Evolutionary conservation across 1,140 invertebrate species (phyloP), one percentile per base, ranked within the genome.

Genomic region (Sycophila sp.): DNA sequence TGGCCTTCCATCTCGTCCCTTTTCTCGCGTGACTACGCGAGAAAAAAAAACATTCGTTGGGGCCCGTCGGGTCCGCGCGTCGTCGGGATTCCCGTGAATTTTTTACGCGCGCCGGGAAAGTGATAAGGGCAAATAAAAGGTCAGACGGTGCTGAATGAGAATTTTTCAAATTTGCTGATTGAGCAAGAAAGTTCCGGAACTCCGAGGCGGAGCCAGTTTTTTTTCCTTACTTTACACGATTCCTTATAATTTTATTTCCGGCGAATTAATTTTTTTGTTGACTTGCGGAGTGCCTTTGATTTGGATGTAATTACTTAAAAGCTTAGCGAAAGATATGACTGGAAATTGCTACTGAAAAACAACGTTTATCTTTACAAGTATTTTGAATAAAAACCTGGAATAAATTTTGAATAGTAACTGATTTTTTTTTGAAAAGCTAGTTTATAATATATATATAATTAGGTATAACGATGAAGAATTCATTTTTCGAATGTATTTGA

Each of bases 121-220:
- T 51, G 55, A 69, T 51, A 69, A 51, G 40, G 7, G 13, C 22
- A 51, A 59, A 59, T 69, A 60, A 69, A 63, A 63, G 36, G 17
- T 58, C 55, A 1, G 38, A 34, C 11, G 8, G n/a, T 28, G 40
- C 19, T 40, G 26, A 67, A 58, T 45, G 40, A 2, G 40, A 58
- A 58, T 58, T 45, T 58, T 58, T 22, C 11, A 58, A 67, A 66
- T 67, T 36, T n/a, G 26, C 53, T 58, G 40, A 58, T 59, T 58
- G 30, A 10, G 17, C 53, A 47, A 22, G n/a, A 51, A 8, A 4
- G 4, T 24, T 24, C 24, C 17, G 11, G 11, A 3, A 24, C 51
- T n/a, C 24, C 19, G 19, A 24, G 17, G 3, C 45, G 17, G 4
- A 6, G 17, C n/a, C 6, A 22, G 45, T 22, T 24, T 22, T 24